Evolutionary conservation across 2,113 vertebrate genomes (phyloP), one percentile per base, ranked within the genome.

Genomic region (Dipodomys merriami): DNA sequence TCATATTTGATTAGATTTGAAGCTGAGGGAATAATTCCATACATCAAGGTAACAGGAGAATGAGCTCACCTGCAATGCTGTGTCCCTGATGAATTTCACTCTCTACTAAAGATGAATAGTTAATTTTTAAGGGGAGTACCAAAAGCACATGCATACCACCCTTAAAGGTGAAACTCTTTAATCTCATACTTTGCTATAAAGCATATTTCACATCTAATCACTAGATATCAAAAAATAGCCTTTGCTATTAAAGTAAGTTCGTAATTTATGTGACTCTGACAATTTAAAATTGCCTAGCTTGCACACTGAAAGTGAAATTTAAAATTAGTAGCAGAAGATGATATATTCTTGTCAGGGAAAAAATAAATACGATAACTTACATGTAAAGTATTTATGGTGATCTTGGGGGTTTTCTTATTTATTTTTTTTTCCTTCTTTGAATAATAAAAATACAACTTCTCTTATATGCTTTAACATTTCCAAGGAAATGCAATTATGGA

Each of bases 1-100:
- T 95, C 95, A 91, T 83, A 93, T 90, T 53, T 96, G 93, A 95
- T 95, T 96, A 96, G 91, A 92, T 90, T 77, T 93, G 74, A 22
- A 87, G 93, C 84, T 33, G n/a, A 77, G 91, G 91, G 94, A 94
- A 91, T 96, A 96, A 94, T 95, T 95, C 73, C 67, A 91, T 94
- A 87, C 53, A 87, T 95, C 62, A 94, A 95, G 80, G 83, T 89
- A 71, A 94, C 91, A 74, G 77, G 81, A 95, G 84, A 97, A 96
- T 91, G 81, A 97, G 71, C 9, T 88, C 94, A 86, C 0, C 84
- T 83, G 33, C 25, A 67, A 93, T 91, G 93, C 94, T 83, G 30
- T 71, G 73, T 83, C 65, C 86, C n/a, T 94, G 29, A 64, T 22
- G 74, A 13, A 94, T 96, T 96, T 94, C 95, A 90, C 46, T 86